Percentiles rank a stretch among this genome's conserved stretches.
Conservation (phyloP, 2,888 invertebrate genomes). For the Nebria salina region DNA sequence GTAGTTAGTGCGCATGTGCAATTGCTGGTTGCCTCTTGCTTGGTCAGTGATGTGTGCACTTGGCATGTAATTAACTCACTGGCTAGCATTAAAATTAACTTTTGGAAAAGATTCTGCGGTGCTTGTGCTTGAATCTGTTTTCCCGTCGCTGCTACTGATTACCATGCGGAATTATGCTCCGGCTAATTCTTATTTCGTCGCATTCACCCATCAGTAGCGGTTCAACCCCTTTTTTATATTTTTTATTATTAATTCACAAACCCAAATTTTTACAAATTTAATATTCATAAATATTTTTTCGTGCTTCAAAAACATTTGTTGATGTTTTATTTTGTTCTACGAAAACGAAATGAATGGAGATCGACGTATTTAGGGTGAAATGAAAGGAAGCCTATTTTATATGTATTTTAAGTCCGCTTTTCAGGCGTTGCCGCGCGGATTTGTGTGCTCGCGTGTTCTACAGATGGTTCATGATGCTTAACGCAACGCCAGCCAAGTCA, state of each 20-base stretch:
- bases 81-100: not conserved
- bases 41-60: not conserved
- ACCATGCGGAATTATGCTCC: not conserved
- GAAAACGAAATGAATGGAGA: no score
- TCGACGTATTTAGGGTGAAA: no score
- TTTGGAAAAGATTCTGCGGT: not conserved
- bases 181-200: not conserved
- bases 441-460: not conserved
- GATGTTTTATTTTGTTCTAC: no score
- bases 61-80: conserved; percentile 1
- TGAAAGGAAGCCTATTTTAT: no score
- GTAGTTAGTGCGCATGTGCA: not conserved
- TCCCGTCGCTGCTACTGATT: not conserved
- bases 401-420: no score
- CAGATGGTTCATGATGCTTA: not conserved
- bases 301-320: no score
- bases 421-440: not conserved
- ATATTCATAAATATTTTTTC: no score
- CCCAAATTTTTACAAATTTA: not conserved
- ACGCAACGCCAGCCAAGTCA: not conserved
- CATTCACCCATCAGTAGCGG: not conserved
- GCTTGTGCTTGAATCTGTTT: not conserved
- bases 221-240: not conserved
- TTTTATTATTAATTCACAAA: not conserved
- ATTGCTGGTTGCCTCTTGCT: not conserved